Evolutionary conservation across 2,888 invertebrate species (phyloP), one percentile per base, ranked within the genome.

Genomic region (Apoda limacodes): DNA sequence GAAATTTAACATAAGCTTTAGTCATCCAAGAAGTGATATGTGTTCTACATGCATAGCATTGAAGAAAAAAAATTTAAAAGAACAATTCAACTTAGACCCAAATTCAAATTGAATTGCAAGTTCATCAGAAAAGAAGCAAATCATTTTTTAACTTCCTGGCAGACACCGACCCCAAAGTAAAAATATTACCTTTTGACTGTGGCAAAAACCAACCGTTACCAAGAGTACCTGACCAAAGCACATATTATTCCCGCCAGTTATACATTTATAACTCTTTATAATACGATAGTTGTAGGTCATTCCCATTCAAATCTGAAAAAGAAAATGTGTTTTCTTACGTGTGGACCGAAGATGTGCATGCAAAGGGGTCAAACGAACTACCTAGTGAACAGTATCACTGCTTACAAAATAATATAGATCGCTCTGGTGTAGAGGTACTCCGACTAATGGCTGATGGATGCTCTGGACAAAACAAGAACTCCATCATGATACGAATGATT

Each of bases 361-460:
- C 10, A 9, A 38, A 35, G 30, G 46, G 46, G 9, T 42, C 48
- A 12, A 47, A 49, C 39, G 42, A 54, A 43, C 52, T 55, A 25
- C 36, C 48, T 27, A 44, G 45, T 25, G 46, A 46, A 14, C 37
- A 55, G 22, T 40, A 45, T 34, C 40, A 54, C 34, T 35, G 39
- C 14, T 28, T 55, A 14, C 30, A 23, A 12, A 42, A 45, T 23
- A 34, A 35, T 13, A 33, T 38, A 17, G 21, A 39, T 9, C 38
- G 42, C 32, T 47, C 25, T 23, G 25, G 29, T 14, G 32, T 51
- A 9, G 38, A 30, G 21, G 33, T 35, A 22, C 31, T 56, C 21
- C 37, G 48, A 30, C 35, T 55, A 12, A 34, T 48, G 13, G 39
- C 50, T 12, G 58, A 60, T 40, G 57, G 52, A 19, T 59, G 55